Base-by-base conservation (phyloP, 2,797 vertebrate genomes). In the Peromyscus aztecus region DNA sequence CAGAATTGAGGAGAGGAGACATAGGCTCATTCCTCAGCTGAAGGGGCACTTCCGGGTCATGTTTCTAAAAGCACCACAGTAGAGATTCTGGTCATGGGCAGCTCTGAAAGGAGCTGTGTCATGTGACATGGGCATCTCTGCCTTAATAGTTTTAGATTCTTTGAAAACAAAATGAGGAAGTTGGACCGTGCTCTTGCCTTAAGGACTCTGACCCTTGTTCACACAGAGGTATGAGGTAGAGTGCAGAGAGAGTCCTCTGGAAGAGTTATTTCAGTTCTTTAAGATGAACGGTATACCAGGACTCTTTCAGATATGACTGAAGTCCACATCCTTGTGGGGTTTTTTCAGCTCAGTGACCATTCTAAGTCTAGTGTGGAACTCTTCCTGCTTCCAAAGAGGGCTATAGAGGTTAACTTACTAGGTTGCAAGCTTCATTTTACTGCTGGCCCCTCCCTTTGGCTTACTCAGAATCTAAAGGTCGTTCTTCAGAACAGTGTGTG, bases 331-430 rank as follows among this genome's bases (percentile, higher is more conserved):
- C 75, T 96, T 90, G 5, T 55, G 83, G 80, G 63, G 49, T 73
- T 96, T 95, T 91, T 91, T 94, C 82, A 89, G 86, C 52, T 95
- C 92, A 89, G 49, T 13, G 76, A 29, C 40, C 49, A 8, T 91
- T 95, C 84, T 86, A 94, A 43, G 61, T 84, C 83, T 61, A 78
- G 83, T 90, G 94, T 80, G 81, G 94, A 95, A 96, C 73, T 43
- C 49, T 46, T 57, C 69, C 59, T 52, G 82, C 49, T 77, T 82
- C 29, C 55, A 77, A 55, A 83, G 76, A 43, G 12, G 55, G 14
- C 80, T 59, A 43, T 21, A 21, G 75, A 94, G 75, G 49, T 92
- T 91, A 92, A 83, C 55, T 71, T 69, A n/a, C 6, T 19, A 40
- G 76, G 85, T 49, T 59, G 9, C 29, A 76, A 84, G 89, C 34